Percentiles rank a stretch among this genome's conserved stretches.
phyloP scores from a whole-genome alignment of 2,113 vertebrate genomes.

The Cynocephalus volans region DNA sequence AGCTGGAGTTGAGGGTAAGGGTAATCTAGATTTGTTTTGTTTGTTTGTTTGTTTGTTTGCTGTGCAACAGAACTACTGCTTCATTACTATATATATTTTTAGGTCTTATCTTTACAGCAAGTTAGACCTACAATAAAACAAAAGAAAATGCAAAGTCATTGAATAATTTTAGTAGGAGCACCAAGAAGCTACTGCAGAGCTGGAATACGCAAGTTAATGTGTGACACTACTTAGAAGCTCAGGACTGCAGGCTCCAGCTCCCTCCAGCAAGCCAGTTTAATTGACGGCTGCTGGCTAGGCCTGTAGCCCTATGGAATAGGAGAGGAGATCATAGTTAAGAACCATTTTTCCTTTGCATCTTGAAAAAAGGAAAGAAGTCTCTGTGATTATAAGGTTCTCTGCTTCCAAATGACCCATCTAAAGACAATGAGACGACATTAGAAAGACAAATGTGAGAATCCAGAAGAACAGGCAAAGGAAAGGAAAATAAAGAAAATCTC shows the following conservation, averaged over 20 bases:
- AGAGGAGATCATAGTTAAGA: neutral
- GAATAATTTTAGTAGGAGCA: constrained; percentile 85
- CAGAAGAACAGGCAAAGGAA: constrained; percentile 58
- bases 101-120: constrained; percentile 9
- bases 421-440: constrained; percentile 26
- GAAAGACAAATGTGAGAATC: neutral
- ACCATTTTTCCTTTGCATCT: constrained; percentile 74
- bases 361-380: constrained; percentile 55
- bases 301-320: constrained; percentile 63
- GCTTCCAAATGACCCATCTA: constrained; percentile 70
- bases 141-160: constrained; percentile 75
- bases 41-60: neutral
- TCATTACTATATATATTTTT: neutral
- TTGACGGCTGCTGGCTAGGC: neutral
- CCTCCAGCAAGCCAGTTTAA: constrained; percentile 63
- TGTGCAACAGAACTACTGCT: neutral
- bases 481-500: neutral
- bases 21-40: neutral
- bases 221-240: constrained; percentile 67
- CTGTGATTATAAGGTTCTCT: constrained; percentile 48
- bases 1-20: neutral
- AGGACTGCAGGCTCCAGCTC: neutral
- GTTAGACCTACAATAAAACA: constrained; percentile 66
- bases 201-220: constrained; percentile 71
- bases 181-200: constrained; percentile 31